Percentiles rank a stretch among this genome's conserved stretches.
Evolutionary conservation across 2,113 vertebrate genomes (phyloP).

Genomic region (Pipra filicauda): DNA sequence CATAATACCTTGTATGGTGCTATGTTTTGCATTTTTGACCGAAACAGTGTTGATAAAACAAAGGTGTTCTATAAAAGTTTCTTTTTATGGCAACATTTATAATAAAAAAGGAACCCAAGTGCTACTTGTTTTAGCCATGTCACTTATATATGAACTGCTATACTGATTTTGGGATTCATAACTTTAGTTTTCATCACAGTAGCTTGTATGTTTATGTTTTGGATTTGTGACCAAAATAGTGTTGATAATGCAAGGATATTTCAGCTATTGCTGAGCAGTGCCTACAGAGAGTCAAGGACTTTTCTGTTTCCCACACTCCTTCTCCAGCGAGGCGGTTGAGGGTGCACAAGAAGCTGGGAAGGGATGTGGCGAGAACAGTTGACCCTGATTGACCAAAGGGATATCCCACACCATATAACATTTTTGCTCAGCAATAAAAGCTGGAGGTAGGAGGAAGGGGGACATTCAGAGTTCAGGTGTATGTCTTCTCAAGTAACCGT

Average conservation of each 20-base stretch:
- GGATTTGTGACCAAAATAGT: background rate
- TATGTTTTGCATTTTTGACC: background rate
- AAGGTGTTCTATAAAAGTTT: background rate
- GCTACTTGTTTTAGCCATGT: background rate
- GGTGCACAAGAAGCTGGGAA: background rate
- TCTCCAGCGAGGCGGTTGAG: accelerated
- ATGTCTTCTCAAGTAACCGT: accelerated
- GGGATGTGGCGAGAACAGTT: background rate
- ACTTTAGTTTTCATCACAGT: background rate
- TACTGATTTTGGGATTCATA: background rate
- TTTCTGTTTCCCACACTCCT: background rate
- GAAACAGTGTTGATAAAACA: background rate
- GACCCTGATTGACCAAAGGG: background rate
- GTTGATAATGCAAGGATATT: background rate
- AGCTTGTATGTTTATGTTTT: background rate
- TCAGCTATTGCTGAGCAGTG: background rate
- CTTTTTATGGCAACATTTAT: background rate
- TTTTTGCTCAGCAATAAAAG: background rate
- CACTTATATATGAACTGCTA: background rate
- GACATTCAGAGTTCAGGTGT: accelerated
- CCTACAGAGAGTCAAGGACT: background rate
- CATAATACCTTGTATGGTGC: background rate
- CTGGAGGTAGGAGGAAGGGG: background rate
- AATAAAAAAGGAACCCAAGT: background rate
- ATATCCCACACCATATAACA: background rate